Evolutionary conservation across 2,797 vertebrate species (phyloP).

Genomic region (Pantherophis vulpinus): DNA sequence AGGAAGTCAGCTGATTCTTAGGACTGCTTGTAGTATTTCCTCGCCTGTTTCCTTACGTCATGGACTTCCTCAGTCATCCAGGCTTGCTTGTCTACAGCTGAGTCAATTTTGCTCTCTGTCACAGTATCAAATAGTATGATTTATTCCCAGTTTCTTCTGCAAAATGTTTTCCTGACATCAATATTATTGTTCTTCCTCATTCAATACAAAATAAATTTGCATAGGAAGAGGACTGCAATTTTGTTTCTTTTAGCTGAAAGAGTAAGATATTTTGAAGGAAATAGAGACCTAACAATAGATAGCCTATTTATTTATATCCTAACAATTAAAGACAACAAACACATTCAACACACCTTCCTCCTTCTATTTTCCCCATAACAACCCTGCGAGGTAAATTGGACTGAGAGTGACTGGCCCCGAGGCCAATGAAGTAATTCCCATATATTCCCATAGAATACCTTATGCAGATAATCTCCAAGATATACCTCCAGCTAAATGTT

Average conservation of each 20-base stretch:
- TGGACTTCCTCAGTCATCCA: background rate
- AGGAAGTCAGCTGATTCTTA: background rate
- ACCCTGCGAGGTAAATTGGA: background rate
- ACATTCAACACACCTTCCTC: background rate
- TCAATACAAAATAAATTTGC: background rate
- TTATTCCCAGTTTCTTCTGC: background rate
- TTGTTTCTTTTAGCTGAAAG: background rate
- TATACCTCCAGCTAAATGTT: background rate
- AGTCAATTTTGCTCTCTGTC: background rate
- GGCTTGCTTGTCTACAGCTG: background rate
- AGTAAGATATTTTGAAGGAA: background rate
- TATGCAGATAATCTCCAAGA: background rate
- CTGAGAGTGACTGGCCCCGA: background rate
- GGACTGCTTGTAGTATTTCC: background rate
- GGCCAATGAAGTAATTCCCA: background rate
- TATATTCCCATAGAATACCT: background rate
- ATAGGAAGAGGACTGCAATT: background rate
- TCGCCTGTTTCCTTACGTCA: background rate
- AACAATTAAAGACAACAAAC: background rate
- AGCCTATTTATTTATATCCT: background rate
- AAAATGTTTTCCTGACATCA: background rate
- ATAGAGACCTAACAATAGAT: background rate
- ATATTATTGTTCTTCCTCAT: background rate
- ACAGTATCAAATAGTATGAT: background rate
- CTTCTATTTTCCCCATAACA: background rate